Conservation (phyloP, 1,140 invertebrate species). For the Harlomillsia oculata region DNA sequence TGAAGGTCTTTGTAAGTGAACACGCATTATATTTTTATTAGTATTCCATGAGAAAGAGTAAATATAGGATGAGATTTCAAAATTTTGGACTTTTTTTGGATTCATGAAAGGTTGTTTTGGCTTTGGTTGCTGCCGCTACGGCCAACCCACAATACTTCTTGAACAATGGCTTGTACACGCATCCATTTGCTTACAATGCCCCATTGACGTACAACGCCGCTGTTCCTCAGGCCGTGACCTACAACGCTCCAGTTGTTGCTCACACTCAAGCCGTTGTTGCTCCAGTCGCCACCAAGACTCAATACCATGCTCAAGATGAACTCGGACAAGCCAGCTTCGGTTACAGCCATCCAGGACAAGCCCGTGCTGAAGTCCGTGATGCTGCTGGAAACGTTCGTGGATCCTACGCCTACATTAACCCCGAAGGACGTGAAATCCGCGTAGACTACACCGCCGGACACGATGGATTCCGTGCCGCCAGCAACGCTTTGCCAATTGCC, state of each 20-base stretch:
- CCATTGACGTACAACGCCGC: constrained; percentile 8
- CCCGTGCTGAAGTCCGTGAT: constrained; percentile 35
- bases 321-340: constrained; percentile 21
- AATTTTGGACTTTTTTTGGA: neutral
- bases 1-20: constrained; percentile 23
- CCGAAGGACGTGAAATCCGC: constrained; percentile 13
- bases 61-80: neutral
- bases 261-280: constrained; percentile 18
- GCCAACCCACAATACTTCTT: constrained; percentile 12
- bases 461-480: constrained; percentile 47
- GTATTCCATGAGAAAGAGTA: neutral
- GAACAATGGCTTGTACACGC: neutral
- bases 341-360: constrained; percentile 34
- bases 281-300: constrained; percentile 32
- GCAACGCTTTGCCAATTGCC: constrained; percentile 45
- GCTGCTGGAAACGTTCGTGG: constrained; percentile 40
- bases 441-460: constrained; percentile 44
- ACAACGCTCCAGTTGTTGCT: constrained; percentile 2
- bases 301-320: constrained; percentile 37
- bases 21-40: neutral
- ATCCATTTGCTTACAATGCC: neutral
- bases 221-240: constrained; percentile 4
- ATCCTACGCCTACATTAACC: constrained; percentile 42
- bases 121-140: constrained; percentile 13
- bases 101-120: constrained; percentile 20